Percentiles rank a stretch among this genome's conserved stretches.
These are phyloP conservation scores for Diaprepes abbreviatus DNA, from an alignment of 2,888 invertebrate genomes.

Conservation along the genomic window DNA sequence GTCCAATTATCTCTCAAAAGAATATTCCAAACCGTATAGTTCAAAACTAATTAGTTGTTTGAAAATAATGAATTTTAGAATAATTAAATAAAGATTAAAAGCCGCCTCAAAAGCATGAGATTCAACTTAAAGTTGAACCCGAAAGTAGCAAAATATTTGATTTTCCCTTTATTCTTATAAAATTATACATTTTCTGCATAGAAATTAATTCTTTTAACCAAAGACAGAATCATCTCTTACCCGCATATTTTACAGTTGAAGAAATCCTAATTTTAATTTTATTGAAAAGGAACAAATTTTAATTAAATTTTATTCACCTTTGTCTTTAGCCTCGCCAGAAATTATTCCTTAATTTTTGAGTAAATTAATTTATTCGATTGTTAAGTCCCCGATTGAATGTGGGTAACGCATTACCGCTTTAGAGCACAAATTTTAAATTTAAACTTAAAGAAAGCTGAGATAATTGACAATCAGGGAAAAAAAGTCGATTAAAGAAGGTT, in stretches of 20 bases:
- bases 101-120: not conserved
- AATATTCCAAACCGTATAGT: too few species aligned
- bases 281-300: not conserved
- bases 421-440: not conserved
- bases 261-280: not conserved
- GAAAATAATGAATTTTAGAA: too few species aligned
- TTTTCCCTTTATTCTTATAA: not conserved
- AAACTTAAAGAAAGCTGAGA: too few species aligned
- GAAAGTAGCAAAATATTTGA: not conserved
- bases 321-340: not conserved
- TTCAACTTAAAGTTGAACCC: too few species aligned
- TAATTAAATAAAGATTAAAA: too few species aligned
- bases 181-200: not conserved
- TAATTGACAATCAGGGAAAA: too few species aligned
- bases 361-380: not conserved
- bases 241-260: not conserved
- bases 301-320: slow-evolving; percentile 3
- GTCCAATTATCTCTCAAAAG: too few species aligned
- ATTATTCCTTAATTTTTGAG: not conserved
- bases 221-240: not conserved
- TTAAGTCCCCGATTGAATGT: not conserved
- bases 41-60: too few species aligned
- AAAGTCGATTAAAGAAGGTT: too few species aligned
- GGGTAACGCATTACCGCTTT: slow-evolving; percentile 3
- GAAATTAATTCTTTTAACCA: not conserved